Base-by-base conservation (phyloP, 1,140 invertebrate genomes). In the Macrobrachium nipponense region DNA sequence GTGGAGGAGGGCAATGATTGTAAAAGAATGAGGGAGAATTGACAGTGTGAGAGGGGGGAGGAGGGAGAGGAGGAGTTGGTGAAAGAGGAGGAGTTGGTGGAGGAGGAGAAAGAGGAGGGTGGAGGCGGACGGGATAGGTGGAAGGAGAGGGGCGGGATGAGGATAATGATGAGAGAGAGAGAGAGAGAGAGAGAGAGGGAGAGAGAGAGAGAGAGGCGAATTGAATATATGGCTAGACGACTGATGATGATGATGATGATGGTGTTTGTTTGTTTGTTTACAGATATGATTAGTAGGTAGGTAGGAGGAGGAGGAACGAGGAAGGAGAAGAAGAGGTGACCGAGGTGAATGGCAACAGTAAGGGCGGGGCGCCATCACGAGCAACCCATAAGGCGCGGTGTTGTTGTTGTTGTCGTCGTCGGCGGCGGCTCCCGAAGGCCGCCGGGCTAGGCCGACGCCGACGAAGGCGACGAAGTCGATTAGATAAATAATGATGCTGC, bases 261-360 rank as follows among this genome's bases (percentile, higher is more conserved):
- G 51, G 5, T 51, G 51, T 10, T 51, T n/a, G 44, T 5, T 51
- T 51, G 44, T 51, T 51, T 51, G 51, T 51, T 51, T 51, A 51
- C 51, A 12, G 12, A 12, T 51, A 36, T 36, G 27, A 36, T 8
- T 12, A 51, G 51, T 51, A 10, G 5, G 44, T 51, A 10, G 44
- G 44, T 51, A 10, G 44, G 44, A 10, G 44, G 44, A 27, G 27
- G 36, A 36, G 12, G 43, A 58, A 36, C 6, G 73, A 18, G 73
- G 43, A 14, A 17, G 18, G 4, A 36, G 43, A 23, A 36, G 70
- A 23, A 17, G 14, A n/a, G 23, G 20, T 44, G 43, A 7, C 51
- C n/a, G 73, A 20, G 73, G 73, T 76, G 73, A 76, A 76, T 76
- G 73, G 73, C 73, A 76, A 58, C 59, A 51, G 51, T 51, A 51